Base-by-base conservation (phyloP, 1,140 invertebrate species). In the Tribolium castaneum region DNA sequence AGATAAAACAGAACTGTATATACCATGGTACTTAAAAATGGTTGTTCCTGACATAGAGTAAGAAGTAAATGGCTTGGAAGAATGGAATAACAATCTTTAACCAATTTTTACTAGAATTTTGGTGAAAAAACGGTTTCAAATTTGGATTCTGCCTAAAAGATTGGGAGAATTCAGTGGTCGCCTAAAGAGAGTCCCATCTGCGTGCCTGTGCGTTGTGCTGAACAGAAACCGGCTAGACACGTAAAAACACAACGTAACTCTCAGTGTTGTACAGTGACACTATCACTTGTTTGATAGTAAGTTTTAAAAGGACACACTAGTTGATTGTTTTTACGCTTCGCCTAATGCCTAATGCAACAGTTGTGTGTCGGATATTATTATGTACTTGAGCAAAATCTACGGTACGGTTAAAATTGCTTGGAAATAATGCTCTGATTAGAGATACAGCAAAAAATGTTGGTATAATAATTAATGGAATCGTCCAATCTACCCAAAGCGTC, bases 271-370 rank as follows among this genome's bases (percentile, higher is more conserved):
- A 62, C 56, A 62, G 56, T 66, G 59, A 66, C 59, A 66, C 30
- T 66, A 66, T 66, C 59, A 66, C 59, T 35, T 66, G 59, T 66
- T 45, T 45, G 25, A 66, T 35, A 66, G 59, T 45, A 45, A 9
- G 1, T 10, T 45, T 30, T 6, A 13, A 66, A 66, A 66, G 59
- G 50, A 72, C 79, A 80, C 75, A 78, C 75, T 14, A 72, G 70
- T 78, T 80, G 80, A 80, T 80, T 80, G 80, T 78, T 74, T 78
- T 52, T 51, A 79, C 80, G 80, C 80, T 59, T 62, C 78, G 54
- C 62, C 76, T 75, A 78, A 75, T 22, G 52, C 25, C 52, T 80
- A 77, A 54, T 73, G 75, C 77, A 80, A 78, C 54, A 73, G 71
- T 71, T 51, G 39, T 62, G 35, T 70, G 25, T 77, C 9, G 9